phyloP scores from a whole-genome alignment of 2,113 vertebrate species.

The Eubucco bourcierii region DNA sequence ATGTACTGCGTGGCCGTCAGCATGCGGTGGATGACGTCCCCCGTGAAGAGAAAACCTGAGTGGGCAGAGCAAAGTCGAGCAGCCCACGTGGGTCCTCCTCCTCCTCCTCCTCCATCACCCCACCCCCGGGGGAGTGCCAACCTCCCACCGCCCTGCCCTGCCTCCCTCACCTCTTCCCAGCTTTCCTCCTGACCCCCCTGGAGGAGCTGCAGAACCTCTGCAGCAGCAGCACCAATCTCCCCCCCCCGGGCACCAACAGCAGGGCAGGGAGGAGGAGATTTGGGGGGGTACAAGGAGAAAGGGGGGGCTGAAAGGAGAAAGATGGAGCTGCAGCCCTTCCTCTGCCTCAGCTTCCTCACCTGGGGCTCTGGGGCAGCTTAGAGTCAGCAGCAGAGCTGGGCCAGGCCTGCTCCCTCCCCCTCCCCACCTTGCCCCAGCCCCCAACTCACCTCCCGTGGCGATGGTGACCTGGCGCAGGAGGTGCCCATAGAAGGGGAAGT shows the following conservation, averaged over 20 bases:
- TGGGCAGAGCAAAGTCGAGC: background rate
- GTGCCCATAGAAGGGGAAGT: conserved; percentile 97
- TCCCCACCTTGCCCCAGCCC: background rate
- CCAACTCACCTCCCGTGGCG: conserved; percentile 89
- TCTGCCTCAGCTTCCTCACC: background rate
- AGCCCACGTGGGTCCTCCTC: accelerated
- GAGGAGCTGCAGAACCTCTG: too few species aligned
- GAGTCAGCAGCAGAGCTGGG: accelerated
- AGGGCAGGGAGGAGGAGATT: background rate
- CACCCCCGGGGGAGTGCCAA: background rate
- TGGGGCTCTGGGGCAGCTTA: background rate
- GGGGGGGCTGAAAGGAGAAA: background rate
- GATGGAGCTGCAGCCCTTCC: background rate
- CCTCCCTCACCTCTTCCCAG: background rate
- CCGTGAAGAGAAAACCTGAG: conserved; percentile 92
- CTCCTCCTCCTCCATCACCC: background rate
- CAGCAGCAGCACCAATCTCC: too few species aligned
- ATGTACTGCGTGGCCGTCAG: conserved; percentile 94
- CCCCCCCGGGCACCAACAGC: background rate
- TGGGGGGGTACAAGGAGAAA: background rate
- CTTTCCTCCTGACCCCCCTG: background rate
- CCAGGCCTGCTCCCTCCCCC: background rate
- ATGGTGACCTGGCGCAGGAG: conserved; percentile 90
- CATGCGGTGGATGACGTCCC: conserved; percentile 92
- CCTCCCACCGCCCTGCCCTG: background rate